Evolutionary conservation across 2,113 vertebrate species (phyloP), one percentile per base, ranked within the genome.

Genomic region (Neodon shergylaensis): DNA sequence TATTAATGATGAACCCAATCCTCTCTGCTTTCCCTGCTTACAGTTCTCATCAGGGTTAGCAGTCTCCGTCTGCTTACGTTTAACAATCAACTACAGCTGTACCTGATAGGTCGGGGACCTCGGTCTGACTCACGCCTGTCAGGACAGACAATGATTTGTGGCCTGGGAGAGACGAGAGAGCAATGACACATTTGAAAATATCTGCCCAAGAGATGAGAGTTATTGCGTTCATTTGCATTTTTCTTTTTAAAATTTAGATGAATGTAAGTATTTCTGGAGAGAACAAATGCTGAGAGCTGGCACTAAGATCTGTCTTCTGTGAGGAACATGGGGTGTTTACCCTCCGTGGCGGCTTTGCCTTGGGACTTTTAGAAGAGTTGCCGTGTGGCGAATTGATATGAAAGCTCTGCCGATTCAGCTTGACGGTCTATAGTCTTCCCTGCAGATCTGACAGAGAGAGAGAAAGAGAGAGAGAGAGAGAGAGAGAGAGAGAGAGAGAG

Each of bases 161-260:
- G 88, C 73, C 49, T 12, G 22, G 86, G 91, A 78, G 90, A 97
- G 93, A 73, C 63, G 92, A 82, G 92, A 94, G 39, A 82, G 73
- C 78, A 91, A 63, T 39, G 82, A 91, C 77, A 89, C 89, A 94
- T 96, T 95, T 97, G 94, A 95, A 94, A 95, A 94, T 96, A 96
- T 92, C 94, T 95, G 52, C 90, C 72, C 95, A 61, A 88, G 84
- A 95, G 11, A 49, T 47, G 82, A 91, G 94, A 96, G 44, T 84
- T 88, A 94, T 92, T 86, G 94, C 70, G 91, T 95, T 85, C 93
- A 97, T 96, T 97, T 97, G 94, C 96, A 96, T 97, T 95, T 97
- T 96, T 96, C 90, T 95, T 95, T 95, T 92, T 91, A 92, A 96
- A 95, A 96, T 95, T 97, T 73, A 91, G 91, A 96, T 94, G 92